phyloP scores from a whole-genome alignment of 2,113 vertebrate genomes.

The Furnarius figulus region DNA sequence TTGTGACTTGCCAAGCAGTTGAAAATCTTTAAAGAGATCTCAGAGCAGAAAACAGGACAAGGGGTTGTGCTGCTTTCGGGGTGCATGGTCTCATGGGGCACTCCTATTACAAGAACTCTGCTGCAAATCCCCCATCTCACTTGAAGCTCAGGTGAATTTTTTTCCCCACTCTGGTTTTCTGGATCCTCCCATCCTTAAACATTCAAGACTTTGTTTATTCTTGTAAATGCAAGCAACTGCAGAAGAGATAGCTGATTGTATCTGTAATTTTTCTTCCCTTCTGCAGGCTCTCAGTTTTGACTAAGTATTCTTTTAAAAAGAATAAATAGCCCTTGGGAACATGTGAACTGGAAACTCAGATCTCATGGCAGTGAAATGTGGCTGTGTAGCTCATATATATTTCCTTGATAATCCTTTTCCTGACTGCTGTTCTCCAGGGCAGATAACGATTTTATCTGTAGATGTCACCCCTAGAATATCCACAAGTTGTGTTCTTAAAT shows the following conservation, averaged over 20 bases:
- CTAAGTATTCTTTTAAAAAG: slow-evolving; percentile 43
- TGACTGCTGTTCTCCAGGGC: slow-evolving; percentile 42
- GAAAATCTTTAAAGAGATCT: not conserved
- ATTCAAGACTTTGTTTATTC: slow-evolving; percentile 26
- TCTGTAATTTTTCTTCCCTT: slow-evolving; percentile 29
- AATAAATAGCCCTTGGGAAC: slow-evolving; percentile 61
- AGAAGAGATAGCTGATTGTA: slow-evolving; percentile 43
- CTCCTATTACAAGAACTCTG: not conserved
- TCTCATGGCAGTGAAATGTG: slow-evolving; percentile 47
- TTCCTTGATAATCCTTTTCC: slow-evolving; percentile 55
- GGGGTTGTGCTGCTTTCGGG: not conserved
- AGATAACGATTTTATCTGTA: slow-evolving; percentile 58
- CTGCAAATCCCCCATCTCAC: not conserved
- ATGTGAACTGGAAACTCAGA: slow-evolving; percentile 47
- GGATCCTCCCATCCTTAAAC: not conserved
- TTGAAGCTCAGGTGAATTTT: not conserved
- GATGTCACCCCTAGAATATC: slow-evolving; percentile 43
- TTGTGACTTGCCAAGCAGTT: not conserved
- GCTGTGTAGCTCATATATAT: slow-evolving; percentile 1
- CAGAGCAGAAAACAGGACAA: not conserved
- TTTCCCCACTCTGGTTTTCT: not conserved
- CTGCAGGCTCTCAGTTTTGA: slow-evolving; percentile 34
- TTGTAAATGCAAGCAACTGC: slow-evolving; percentile 11
- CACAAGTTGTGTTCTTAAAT: slow-evolving; percentile 35
- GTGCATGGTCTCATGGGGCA: not conserved